Base-by-base conservation (phyloP, 2,888 invertebrate genomes). In the Acrocera orbiculus region DNA sequence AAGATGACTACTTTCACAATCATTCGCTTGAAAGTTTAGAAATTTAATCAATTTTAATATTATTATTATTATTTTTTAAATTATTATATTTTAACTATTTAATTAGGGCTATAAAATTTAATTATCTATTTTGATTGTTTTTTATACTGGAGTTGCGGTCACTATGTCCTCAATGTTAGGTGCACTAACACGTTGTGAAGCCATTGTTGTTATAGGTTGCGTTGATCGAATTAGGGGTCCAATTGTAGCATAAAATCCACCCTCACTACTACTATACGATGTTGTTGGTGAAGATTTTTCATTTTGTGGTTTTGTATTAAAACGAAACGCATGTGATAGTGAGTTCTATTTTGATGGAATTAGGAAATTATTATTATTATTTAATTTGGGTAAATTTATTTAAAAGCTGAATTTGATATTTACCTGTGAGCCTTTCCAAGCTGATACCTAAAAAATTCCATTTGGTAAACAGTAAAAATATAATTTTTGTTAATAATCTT, bases 381-480 rank as follows among this genome's bases (percentile, higher is more conserved):
- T 16, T 27, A 11, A 16, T 15, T 20, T 30, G n/a, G n/a, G n/a
- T n/a, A n/a, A n/a, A n/a, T n/a, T n/a, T n/a, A n/a, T n/a, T n/a
- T n/a, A n/a, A n/a, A n/a, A n/a, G n/a, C n/a, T n/a, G n/a, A n/a
- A n/a, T n/a, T n/a, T n/a, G n/a, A 30, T 26, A 24, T 44, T 49
- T 45, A 59, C 58, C 58, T 59, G 58, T 47, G 58, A 59, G 53
- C 58, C 58, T 54, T 58, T 59, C 58, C 58, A 59, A 49, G 59
- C 56, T 47, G 58, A 56, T 49, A 58, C 56, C 59, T 59, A 45
- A 40, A 27, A 14, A 10, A 36, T 20, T 29, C 9, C 34, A 30
- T 15, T 17, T 28, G n/a, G 15, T 11, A 33, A 27, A 29, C n/a
- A 33, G 13, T 17, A 33, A 22, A 32, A 8, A 32, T 11, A 32